Percentiles rank a stretch among this genome's conserved stretches.
phyloP scores from a whole-genome alignment of 2,113 vertebrate species.

The Lichenostomus cassidix region DNA sequence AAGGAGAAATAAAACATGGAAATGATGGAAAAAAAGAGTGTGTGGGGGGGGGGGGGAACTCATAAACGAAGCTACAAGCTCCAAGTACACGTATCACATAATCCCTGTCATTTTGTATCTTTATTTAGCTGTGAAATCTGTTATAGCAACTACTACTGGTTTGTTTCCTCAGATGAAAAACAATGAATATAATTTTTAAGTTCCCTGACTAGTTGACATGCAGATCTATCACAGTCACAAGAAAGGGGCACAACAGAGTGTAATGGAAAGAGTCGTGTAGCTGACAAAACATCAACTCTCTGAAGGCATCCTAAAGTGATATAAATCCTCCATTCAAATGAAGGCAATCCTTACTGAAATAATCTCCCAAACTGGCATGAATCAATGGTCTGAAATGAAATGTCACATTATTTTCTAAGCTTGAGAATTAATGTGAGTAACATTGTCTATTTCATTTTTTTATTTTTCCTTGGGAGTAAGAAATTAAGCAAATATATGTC shows the following conservation, averaged over 20 bases:
- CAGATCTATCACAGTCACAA: not conserved
- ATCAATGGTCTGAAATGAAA: slow-evolving; percentile 19
- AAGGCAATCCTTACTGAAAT: slow-evolving; percentile 12
- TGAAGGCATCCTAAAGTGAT: slow-evolving; percentile 23
- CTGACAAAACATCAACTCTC: slow-evolving; percentile 15
- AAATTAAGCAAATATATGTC: not conserved
- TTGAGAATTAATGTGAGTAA: not conserved
- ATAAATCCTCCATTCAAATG: not conserved
- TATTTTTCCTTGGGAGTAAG: not conserved
- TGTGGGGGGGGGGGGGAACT: not conserved
- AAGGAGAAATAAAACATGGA: slow-evolving; percentile 22
- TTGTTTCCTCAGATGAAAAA: slow-evolving; percentile 44
- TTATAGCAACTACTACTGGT: slow-evolving; percentile 8
- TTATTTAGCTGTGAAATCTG: slow-evolving; percentile 44
- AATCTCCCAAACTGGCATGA: not conserved
- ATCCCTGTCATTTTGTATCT: slow-evolving; percentile 39
- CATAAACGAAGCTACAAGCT: not conserved
- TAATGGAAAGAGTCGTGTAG: not conserved
- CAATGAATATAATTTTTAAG: slow-evolving; percentile 4
- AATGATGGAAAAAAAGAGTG: not conserved
- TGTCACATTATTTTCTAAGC: not conserved
- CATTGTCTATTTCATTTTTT: not conserved
- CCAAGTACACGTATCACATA: not conserved
- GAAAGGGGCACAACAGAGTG: not conserved
- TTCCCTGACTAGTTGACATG: not conserved